These are phyloP conservation scores for Yasuhikotakia modesta DNA, from an alignment of 2,797 vertebrate species.

Conservation along the genomic window DNA sequence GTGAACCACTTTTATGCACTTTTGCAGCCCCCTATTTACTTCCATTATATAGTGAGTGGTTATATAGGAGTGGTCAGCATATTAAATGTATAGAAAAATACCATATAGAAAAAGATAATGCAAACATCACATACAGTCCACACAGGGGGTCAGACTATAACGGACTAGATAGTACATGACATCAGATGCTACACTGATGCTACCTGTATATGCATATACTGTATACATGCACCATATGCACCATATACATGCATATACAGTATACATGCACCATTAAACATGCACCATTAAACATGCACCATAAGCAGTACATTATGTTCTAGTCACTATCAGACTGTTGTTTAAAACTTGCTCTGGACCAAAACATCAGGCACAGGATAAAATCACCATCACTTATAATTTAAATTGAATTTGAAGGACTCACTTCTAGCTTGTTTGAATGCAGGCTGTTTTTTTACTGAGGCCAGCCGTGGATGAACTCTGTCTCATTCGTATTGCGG, in stretches of 20 bases:
- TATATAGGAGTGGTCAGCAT: too few species aligned
- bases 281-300: too few species aligned
- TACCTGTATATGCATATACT: background rate
- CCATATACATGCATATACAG: too few species aligned
- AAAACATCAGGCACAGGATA: background rate
- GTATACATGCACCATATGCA: background rate
- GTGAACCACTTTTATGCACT: background rate
- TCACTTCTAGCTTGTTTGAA: conserved; percentile 55
- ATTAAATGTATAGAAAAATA: too few species aligned
- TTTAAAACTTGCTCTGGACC: background rate
- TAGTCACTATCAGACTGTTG: background rate
- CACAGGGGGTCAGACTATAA: conserved; percentile 57
- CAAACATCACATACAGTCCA: conserved; percentile 61
- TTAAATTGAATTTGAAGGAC: conserved; percentile 28
- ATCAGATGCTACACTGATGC: conserved; percentile 24
- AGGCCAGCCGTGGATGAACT: background rate
- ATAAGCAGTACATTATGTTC: too few species aligned
- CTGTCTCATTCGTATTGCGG: background rate
- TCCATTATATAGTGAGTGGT: background rate
- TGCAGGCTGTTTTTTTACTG: background rate
- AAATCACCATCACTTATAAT: background rate
- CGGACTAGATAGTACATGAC: conserved; percentile 65
- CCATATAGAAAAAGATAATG: conserved; percentile 51
- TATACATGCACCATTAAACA: too few species aligned
- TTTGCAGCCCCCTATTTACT: background rate